Conservation (phyloP, 1,140 invertebrate genomes). For the Chelonus insularis region DNA sequence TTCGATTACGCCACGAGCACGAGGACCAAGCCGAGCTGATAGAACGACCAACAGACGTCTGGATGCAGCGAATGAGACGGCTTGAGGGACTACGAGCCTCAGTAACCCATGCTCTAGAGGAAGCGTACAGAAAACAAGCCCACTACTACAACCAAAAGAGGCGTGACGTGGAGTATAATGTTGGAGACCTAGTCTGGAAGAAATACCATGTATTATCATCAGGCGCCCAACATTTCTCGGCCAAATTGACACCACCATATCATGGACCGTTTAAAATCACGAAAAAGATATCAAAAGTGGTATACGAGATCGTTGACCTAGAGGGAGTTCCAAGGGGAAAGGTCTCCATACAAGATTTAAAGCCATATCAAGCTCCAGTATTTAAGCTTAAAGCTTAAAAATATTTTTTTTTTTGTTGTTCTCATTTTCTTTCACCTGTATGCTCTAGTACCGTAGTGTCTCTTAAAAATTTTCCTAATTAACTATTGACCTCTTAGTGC, state of each 20-base stretch:
- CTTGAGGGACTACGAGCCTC: slow-evolving; percentile 5
- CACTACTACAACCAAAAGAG: slow-evolving; percentile 26
- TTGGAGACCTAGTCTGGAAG: slow-evolving; percentile 28
- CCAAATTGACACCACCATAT: slow-evolving; percentile 45
- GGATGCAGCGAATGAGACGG: slow-evolving; percentile 20
- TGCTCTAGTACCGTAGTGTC: too few relatives aligned
- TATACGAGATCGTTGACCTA: too few relatives aligned
- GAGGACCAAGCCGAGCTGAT: slow-evolving; percentile 1
- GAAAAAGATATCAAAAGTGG: too few relatives aligned
- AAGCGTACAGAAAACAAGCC: slow-evolving; percentile 21
- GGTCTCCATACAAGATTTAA: neutral
- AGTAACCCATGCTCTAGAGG: slow-evolving; percentile 14
- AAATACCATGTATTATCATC: slow-evolving; percentile 37
- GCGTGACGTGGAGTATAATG: slow-evolving; percentile 8
- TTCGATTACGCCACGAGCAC: neutral
- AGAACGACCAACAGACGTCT: neutral
- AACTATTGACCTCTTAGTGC: too few relatives aligned
- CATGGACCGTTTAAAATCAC: slow-evolving; percentile 50
- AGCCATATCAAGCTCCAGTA: too few relatives aligned
- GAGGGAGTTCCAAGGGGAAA: slow-evolving; percentile 31
- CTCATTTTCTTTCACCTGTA: too few relatives aligned
- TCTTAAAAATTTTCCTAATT: too few relatives aligned
- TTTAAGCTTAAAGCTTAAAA: too few relatives aligned
- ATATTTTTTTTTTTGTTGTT: too few relatives aligned
- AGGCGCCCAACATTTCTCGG: slow-evolving; percentile 30